phyloP scores from a whole-genome alignment of 2,888 invertebrate genomes.

The Anaspis maculata region DNA sequence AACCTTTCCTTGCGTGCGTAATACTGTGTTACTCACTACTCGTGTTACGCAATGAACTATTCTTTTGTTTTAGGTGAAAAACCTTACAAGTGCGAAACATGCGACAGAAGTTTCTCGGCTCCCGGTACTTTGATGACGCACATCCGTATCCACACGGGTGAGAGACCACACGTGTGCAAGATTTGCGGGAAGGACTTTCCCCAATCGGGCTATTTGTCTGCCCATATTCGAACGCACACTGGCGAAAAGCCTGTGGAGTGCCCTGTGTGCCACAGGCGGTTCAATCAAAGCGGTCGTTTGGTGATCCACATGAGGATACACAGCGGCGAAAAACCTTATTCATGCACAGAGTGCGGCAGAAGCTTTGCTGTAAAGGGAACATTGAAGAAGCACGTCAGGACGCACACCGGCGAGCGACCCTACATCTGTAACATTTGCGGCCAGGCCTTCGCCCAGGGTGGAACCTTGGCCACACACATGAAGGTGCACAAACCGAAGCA shows the following conservation, averaged over 20 bases:
- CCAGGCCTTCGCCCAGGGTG: conserved; percentile 30
- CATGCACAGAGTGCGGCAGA: conserved; percentile 30
- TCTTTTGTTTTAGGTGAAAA: conserved; percentile 25
- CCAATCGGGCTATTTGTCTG: conserved; percentile 20
- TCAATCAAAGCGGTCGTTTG: conserved; percentile 27
- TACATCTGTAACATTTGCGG: conserved; percentile 31
- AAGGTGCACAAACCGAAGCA: conserved; percentile 28
- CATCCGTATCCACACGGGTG: conserved; percentile 26
- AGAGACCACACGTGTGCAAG: conserved; percentile 26
- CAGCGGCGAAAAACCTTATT: conserved; percentile 27
- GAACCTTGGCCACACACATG: conserved; percentile 31
- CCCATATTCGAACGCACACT: conserved; percentile 31
- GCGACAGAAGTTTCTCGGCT: conserved; percentile 29
- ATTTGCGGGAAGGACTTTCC: conserved; percentile 30
- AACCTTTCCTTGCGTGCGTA: too few relatives aligned
- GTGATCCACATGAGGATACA: conserved; percentile 28
- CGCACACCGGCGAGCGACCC: conserved; percentile 33
- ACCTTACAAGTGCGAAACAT: conserved; percentile 31
- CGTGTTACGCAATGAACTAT: not conserved
- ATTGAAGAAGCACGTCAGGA: conserved; percentile 32
- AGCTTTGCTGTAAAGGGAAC: conserved; percentile 32
- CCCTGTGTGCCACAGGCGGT: conserved; percentile 24
- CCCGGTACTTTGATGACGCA: conserved; percentile 31
- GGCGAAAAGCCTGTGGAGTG: conserved; percentile 29
- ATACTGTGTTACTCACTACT: too few relatives aligned